phyloP scores from a whole-genome alignment of 2,888 invertebrate species.

The Osmoderma eremita region DNA sequence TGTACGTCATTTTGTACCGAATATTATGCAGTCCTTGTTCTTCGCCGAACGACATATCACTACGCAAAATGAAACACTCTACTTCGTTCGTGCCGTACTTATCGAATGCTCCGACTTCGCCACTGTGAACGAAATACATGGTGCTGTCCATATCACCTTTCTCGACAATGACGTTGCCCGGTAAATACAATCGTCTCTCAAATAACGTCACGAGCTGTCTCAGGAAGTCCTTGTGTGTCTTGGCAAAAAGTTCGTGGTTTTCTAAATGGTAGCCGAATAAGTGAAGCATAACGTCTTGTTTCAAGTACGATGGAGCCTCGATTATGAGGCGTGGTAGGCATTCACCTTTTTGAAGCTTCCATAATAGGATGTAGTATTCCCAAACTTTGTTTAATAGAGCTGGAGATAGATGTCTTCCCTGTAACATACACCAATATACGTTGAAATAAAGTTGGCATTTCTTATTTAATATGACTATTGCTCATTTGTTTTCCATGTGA shows the following conservation, averaged over 20 bases:
- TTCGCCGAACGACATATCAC: constrained; percentile 50
- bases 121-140: constrained; percentile 68
- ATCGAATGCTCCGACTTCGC: constrained; percentile 60
- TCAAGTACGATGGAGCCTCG: constrained; percentile 47
- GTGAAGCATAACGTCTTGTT: constrained; percentile 65
- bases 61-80: constrained; percentile 32
- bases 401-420: constrained; percentile 49
- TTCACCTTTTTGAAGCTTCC: constrained; percentile 67
- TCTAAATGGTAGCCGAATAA: constrained; percentile 65
- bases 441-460: too few species aligned
- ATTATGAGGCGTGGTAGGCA: constrained; percentile 60
- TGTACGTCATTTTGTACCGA: constrained; percentile 47
- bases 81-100: constrained; percentile 36
- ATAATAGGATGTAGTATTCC: constrained; percentile 66
- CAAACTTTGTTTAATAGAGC: constrained; percentile 65
- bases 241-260: constrained; percentile 65
- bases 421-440: too few species aligned
- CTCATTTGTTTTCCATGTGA: too few species aligned
- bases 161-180: constrained; percentile 67
- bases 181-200: constrained; percentile 65
- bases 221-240: constrained; percentile 65
- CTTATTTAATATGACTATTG: too few species aligned
- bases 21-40: constrained; percentile 47
- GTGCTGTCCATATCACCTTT: constrained; percentile 67
- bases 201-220: constrained; percentile 66